Conservation (phyloP, 2,113 vertebrate genomes). For the Myiagra hebetior region DNA sequence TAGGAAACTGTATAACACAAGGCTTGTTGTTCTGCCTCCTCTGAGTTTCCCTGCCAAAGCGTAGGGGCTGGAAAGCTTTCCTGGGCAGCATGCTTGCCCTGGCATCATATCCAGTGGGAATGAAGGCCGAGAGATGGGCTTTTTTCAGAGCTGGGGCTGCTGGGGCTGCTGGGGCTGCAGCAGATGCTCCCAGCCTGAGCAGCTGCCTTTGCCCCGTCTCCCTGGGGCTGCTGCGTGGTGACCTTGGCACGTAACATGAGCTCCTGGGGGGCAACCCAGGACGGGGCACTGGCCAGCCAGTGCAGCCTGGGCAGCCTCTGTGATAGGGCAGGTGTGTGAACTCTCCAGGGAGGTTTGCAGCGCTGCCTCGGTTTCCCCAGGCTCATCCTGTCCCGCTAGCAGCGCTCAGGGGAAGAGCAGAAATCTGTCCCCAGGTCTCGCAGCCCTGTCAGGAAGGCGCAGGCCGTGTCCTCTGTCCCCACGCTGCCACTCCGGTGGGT, state of each 20-base stretch:
- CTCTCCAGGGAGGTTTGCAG: background rate
- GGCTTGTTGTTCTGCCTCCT: background rate
- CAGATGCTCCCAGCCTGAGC: background rate
- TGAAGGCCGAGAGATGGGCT: background rate
- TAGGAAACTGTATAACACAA: background rate
- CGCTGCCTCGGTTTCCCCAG: background rate
- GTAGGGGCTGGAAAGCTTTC: background rate
- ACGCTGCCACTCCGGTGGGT: background rate
- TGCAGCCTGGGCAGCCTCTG: background rate
- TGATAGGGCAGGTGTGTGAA: rapidly evolving
- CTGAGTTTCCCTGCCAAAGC: background rate
- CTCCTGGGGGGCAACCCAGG: background rate
- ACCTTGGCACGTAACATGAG: background rate
- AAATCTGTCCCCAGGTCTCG: background rate
- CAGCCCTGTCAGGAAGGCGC: rapidly evolving
- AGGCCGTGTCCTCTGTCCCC: background rate
- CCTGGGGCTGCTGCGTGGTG: background rate
- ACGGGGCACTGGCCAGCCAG: background rate
- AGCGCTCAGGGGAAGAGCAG: background rate
- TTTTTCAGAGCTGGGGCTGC: background rate
- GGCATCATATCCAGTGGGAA: background rate
- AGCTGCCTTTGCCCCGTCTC: background rate
- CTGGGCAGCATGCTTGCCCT: rapidly evolving
- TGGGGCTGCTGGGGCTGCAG: background rate
- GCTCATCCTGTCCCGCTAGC: rapidly evolving